Evolutionary conservation across 1,140 invertebrate genomes (phyloP).

Genomic region (Aleiodes sp.): DNA sequence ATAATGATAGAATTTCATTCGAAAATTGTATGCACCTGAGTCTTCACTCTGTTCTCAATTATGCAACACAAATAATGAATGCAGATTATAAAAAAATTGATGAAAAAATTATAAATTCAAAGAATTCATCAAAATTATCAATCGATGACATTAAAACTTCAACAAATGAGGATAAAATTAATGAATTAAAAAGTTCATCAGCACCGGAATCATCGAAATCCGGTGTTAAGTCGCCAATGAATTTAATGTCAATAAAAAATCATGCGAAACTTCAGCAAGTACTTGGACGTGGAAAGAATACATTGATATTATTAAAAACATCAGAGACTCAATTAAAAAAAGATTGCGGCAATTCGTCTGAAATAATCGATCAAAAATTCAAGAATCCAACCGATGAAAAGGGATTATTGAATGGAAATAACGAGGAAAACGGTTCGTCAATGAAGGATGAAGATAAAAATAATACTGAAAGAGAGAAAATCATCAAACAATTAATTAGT

Average conservation of each 20-base stretch:
- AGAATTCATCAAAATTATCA: neutral
- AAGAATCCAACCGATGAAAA: neutral
- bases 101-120: neutral
- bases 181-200: neutral
- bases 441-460: neutral
- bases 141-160: neutral
- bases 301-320: constrained; percentile 30
- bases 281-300: constrained; percentile 8
- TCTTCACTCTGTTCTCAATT: constrained; percentile 49
- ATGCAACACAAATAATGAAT: constrained; percentile 44
- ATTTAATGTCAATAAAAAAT: constrained; percentile 21
- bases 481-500: constrained; percentile 48
- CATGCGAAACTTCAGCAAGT: constrained; percentile 21
- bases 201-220: neutral
- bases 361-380: neutral
- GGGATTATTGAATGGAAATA: neutral
- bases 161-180: constrained; percentile 3
- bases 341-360: neutral
- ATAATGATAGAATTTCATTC: constrained; percentile 3
- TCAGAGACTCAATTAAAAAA: constrained; percentile 3
- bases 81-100: constrained; percentile 38
- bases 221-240: neutral
- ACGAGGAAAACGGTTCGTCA: neutral
- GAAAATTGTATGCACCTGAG: constrained; percentile 50
- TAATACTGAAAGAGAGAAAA: constrained; percentile 24